Conservation (phyloP, 2,113 vertebrate species). For the Labeo rohita region DNA sequence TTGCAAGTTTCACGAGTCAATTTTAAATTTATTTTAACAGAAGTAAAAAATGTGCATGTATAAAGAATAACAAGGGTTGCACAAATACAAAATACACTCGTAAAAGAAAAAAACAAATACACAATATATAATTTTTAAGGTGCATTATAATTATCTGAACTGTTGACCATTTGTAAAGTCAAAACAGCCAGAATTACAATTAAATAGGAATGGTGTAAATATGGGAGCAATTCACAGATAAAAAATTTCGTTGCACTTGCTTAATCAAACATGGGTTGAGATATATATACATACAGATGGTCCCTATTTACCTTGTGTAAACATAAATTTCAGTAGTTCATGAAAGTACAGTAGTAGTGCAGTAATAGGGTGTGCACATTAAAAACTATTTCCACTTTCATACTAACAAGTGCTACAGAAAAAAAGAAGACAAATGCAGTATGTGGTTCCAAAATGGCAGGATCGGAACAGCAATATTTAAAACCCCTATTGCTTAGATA, state of each 20-base stretch:
- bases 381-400: not conserved
- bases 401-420: not conserved
- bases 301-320: slow-evolving; percentile 31
- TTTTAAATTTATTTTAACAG: not conserved
- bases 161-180: not conserved
- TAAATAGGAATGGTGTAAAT: not conserved
- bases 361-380: not conserved
- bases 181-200: not conserved
- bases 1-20: not conserved
- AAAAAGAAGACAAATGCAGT: not conserved
- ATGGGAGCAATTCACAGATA: not conserved
- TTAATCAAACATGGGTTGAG: not conserved
- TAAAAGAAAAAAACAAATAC: not conserved
- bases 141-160: slow-evolving; percentile 7
- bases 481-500: not conserved
- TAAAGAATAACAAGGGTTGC: slow-evolving; percentile 6
- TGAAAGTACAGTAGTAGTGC: not conserved
- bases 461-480: slow-evolving; percentile 5
- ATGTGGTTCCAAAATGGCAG: slow-evolving; percentile 18
- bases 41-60: not conserved
- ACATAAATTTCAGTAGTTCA: slow-evolving; percentile 9
- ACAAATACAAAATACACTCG: slow-evolving; percentile 18
- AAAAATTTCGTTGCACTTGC: not conserved
- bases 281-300: not conserved
- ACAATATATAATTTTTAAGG: not conserved